Evolutionary conservation across 2,113 vertebrate species (phyloP), one percentile per base, ranked within the genome.

Genomic region (Podocnemis expansa): DNA sequence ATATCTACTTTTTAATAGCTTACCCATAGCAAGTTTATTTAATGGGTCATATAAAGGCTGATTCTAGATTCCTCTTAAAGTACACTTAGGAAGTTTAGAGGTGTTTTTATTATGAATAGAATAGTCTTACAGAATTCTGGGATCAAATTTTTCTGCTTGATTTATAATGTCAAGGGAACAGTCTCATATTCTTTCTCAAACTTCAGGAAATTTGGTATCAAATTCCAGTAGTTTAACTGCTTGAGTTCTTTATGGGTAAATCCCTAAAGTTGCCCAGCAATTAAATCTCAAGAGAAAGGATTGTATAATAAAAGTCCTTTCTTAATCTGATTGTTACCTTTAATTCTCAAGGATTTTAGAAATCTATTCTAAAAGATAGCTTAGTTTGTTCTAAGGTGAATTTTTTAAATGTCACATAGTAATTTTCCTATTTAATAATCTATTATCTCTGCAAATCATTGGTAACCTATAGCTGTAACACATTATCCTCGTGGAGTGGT

Each of bases 371-470:
- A 80, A 88, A 86, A 84, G 49, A 91, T 91, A 4, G 73, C 31
- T 95, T 52, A 52, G 51, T 52, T 94, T 88, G 89, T 92, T 96
- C 52, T 82, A 79, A 82, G 2, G 13, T 92, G 87, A 90, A 95
- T 90, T 88, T 94, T 38, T 38, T 92, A 3, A 89, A 84, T 87
- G 63, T 90, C 24, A 0, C 84, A 81, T 94, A 51, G 45, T 13
- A 76, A 88, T 92, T 89, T 93, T 89, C 79, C 91, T 85, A 82
- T 86, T 95, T 93, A 84, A 80, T 88, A 21, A 14, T 89, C 41
- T 95, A 89, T 87, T 85, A 85, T 95, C 49, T 93, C 96, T 97
- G 97, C 98, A 97, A 98, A 98, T 98, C 97, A 97, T 25, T 54
- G 47, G n/a, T 78, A 94, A 93, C 82, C 38, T 89, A 75, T 90